These are phyloP conservation scores for Tiphia femorata DNA, from an alignment of 2,888 invertebrate genomes.

Conservation along the genomic window DNA sequence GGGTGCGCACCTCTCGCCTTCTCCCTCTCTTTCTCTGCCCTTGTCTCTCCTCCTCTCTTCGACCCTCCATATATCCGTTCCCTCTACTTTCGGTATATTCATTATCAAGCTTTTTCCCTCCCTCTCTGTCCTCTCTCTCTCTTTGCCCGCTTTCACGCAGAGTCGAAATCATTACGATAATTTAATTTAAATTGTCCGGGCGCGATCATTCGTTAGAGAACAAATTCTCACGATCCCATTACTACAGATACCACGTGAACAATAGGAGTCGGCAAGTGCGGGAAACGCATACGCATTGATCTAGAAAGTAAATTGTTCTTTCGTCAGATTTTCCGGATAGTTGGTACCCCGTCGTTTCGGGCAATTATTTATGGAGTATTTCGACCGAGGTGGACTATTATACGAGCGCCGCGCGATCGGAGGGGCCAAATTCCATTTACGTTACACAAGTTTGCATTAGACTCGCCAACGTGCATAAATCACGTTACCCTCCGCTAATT, in stretches of 20 bases:
- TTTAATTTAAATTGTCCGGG: too few relatives aligned
- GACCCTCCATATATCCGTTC: not conserved
- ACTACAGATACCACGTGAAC: too few relatives aligned
- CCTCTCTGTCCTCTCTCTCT: not conserved
- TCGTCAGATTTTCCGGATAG: too few relatives aligned
- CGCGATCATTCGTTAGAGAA: too few relatives aligned
- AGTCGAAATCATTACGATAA: not conserved
- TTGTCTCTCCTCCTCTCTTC: not conserved
- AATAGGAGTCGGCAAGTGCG: too few relatives aligned
- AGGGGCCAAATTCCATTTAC: not conserved
- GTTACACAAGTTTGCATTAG: not conserved
- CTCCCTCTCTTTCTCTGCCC: not conserved
- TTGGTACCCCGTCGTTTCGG: too few relatives aligned
- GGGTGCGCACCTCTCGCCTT: not conserved
- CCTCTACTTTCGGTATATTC: not conserved
- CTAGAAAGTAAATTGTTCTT: too few relatives aligned
- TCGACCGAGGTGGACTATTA: not conserved
- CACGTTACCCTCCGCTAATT: not conserved
- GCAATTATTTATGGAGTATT: not conserved
- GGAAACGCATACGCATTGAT: too few relatives aligned
- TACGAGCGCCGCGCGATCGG: not conserved
- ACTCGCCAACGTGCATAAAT: not conserved
- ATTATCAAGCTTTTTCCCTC: not conserved
- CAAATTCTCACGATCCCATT: too few relatives aligned
- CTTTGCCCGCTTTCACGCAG: not conserved